These are phyloP conservation scores for Ibycter americanus DNA, from an alignment of 2,797 vertebrate genomes.

Conservation along the genomic window DNA sequence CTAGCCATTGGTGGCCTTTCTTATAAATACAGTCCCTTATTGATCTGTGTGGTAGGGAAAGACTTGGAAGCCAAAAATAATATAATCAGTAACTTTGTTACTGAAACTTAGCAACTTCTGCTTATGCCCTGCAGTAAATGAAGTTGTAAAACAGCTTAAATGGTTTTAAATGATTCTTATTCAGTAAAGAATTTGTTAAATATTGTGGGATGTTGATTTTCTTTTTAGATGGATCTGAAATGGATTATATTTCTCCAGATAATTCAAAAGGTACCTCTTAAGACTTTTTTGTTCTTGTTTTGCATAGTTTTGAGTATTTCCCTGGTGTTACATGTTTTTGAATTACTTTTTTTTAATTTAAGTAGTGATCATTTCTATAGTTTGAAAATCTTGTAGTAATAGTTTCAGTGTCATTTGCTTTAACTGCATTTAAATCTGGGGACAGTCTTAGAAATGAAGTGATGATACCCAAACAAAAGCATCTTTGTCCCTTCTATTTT, in stretches of 20 bases:
- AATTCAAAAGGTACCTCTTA: constrained; percentile 87
- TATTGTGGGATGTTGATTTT: background rate
- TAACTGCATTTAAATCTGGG: background rate
- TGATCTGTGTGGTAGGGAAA: background rate
- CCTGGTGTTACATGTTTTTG: background rate
- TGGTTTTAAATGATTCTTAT: background rate
- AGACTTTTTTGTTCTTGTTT: background rate
- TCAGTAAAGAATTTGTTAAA: background rate
- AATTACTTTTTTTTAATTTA: background rate
- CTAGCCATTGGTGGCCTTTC: background rate
- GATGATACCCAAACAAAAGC: background rate
- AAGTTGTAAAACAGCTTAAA: background rate
- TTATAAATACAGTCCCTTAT: background rate
- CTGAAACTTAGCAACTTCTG: background rate
- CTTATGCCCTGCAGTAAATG: background rate
- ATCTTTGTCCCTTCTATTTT: background rate
- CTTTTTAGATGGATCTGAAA: constrained; percentile 85
- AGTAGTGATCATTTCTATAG: background rate
- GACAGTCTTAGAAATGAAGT: background rate
- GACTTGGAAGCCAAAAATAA: background rate
- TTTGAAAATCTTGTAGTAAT: background rate
- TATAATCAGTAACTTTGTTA: background rate
- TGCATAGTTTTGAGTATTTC: background rate
- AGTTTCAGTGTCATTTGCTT: background rate
- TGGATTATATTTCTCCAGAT: constrained; percentile 89